phyloP scores from a whole-genome alignment of 1,140 invertebrate genomes.

The Glossosoma conforme region DNA sequence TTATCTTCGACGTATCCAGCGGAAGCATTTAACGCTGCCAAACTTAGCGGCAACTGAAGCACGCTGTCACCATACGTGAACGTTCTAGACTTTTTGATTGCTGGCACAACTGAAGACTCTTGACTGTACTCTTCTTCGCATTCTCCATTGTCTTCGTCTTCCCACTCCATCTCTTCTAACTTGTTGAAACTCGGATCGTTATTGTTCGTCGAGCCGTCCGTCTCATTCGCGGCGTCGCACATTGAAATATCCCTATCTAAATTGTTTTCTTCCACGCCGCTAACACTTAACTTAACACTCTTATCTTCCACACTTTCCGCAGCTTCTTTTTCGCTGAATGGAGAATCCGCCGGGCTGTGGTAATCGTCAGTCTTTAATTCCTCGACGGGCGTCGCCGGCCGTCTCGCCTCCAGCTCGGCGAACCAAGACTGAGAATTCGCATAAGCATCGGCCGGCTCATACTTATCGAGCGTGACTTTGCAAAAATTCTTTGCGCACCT shows the following conservation, averaged over 20 bases:
- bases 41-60: conserved; percentile 19
- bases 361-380: conserved; percentile 16
- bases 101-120: background rate
- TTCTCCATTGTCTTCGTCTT: too few species aligned
- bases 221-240: conserved; percentile 6
- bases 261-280: conserved; percentile 16
- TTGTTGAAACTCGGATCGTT: conserved; percentile 13
- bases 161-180: conserved; percentile 4
- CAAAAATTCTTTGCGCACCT: conserved; percentile 42
- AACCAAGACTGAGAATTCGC: conserved; percentile 31
- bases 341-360: conserved; percentile 23
- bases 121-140: background rate
- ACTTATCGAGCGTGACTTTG: conserved; percentile 36
- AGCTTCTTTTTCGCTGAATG: conserved; percentile 22
- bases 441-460: conserved; percentile 38
- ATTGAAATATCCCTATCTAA: conserved; percentile 25
- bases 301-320: conserved; percentile 13
- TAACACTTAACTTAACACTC: conserved; percentile 10
- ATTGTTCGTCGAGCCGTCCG: conserved; percentile 11
- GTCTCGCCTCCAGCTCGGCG: conserved; percentile 28
- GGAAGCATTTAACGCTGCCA: conserved; percentile 26
- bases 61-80: conserved; percentile 37
- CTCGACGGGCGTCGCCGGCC: conserved; percentile 34
- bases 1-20: conserved; percentile 18
- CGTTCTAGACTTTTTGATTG: conserved; percentile 34